Evolutionary conservation across 2,113 vertebrate genomes (phyloP).

Genomic region (Piprites chloris): DNA sequence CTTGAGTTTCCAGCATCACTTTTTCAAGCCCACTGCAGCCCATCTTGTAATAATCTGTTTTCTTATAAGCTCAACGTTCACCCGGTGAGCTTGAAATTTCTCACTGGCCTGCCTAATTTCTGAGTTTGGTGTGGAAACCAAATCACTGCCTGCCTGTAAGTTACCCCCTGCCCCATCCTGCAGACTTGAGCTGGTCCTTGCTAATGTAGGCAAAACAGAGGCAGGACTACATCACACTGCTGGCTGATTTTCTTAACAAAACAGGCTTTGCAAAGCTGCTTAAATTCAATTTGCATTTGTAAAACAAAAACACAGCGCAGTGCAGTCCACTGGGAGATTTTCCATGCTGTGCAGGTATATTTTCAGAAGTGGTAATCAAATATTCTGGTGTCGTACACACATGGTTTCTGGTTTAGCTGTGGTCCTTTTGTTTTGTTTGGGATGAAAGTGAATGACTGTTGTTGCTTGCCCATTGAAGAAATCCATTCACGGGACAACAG

Average conservation of each 20-base stretch:
- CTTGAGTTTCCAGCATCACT: background rate
- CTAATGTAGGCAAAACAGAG: background rate
- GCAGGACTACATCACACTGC: background rate
- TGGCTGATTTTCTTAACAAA: conserved; percentile 45
- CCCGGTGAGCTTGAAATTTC: background rate
- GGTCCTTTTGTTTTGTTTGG: background rate
- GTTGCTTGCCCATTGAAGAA: background rate
- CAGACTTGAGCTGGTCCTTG: background rate
- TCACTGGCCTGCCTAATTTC: background rate
- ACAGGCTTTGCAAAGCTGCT: conserved; percentile 7
- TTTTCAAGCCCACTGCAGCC: background rate
- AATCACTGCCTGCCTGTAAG: background rate
- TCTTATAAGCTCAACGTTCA: background rate
- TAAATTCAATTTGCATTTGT: conserved; percentile 47
- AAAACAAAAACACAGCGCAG: background rate
- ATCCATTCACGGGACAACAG: background rate
- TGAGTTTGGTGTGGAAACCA: background rate
- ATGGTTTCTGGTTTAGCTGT: background rate
- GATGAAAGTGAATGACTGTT: conserved; percentile 7
- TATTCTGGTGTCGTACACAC: background rate
- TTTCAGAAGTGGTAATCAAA: conserved; percentile 5
- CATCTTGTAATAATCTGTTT: background rate
- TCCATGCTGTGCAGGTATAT: conserved; percentile 13
- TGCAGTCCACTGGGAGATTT: background rate
- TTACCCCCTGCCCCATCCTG: background rate